Evolutionary conservation across 1,140 invertebrate species (phyloP), one percentile per base, ranked within the genome.

Genomic region (Anthonomus grandis): DNA sequence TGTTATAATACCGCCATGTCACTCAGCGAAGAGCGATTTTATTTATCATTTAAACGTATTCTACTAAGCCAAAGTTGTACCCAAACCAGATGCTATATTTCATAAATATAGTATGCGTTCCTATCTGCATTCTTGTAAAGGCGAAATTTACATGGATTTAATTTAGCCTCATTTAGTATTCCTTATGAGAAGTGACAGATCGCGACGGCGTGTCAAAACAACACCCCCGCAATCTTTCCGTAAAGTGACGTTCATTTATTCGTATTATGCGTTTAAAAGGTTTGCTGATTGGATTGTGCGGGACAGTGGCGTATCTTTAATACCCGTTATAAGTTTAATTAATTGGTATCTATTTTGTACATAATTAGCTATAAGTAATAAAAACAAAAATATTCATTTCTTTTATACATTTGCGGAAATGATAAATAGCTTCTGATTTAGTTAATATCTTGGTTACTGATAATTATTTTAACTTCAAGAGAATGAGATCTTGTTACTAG

Each of bases 121-220:
- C 9, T 44, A 34, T 48, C 46, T 48, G 46, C 46, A 48, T 48
- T 48, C 46, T 48, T 48, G 46, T 48, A 48, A 48, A 36, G 27
- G 31, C 46, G 17, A 31, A 48, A 36, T 48, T 48, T 48, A 48
- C 46, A 48, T 48, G 46, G 25, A 48, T 48, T 48, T 48, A 48
- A 48, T 48, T 48, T 48, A 48, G 17, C 46, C 18, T 48, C 46
- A 48, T 48, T 48, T 48, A 36, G 31, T 48, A 48, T 48, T 34
- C 46, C 46, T 48, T 48, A 48, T 48, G 27, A 36, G 27, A 48
- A 48, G 46, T 36, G 46, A 48, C 46, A 48, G 46, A 48, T 48
- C 46, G 27, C 46, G 46, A 48, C 46, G 22, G 46, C 46, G 19
- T 36, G 46, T 34, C 46, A 48, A 36, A 48, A 48, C 46, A 48